Evolutionary conservation across 2,888 invertebrate species (phyloP).

Genomic region (Agonum fuliginosum): DNA sequence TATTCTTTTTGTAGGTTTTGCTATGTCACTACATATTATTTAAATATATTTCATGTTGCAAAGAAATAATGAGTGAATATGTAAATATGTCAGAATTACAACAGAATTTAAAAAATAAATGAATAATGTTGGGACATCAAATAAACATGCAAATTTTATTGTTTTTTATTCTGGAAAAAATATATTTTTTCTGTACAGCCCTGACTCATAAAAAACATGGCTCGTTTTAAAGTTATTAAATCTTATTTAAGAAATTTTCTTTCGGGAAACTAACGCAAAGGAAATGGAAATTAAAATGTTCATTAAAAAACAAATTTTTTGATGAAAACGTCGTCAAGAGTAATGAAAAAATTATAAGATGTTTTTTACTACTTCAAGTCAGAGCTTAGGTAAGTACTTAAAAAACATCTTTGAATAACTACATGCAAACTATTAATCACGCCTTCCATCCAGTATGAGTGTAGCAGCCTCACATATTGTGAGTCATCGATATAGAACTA

Average conservation of each 20-base stretch:
- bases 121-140: conserved; percentile 17
- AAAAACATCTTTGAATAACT: background rate
- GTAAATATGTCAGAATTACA: conserved; percentile 7
- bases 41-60: background rate
- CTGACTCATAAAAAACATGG: conserved; percentile 8
- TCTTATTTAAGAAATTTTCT: conserved; percentile 9
- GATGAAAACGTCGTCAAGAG: background rate
- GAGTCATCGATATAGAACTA: no score
- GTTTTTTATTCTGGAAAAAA: conserved; percentile 36
- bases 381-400: no score
- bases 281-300: conserved; percentile 14
- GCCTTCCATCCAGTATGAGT: no score
- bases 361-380: no score
- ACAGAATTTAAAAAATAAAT: background rate
- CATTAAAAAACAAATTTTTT: conserved; percentile 9
- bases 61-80: conserved; percentile 1
- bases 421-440: no score
- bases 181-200: background rate
- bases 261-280: background rate
- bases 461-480: no score
- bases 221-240: conserved; percentile 9
- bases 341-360: background rate
- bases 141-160: conserved; percentile 37
- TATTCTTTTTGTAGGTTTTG: background rate
- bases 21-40: background rate